A percentile compares a stretch with the other conserved stretches of the same genome.
These are phyloP conservation scores for Oscheius sp. DNA, from an alignment of 1,140 invertebrate genomes.

Conservation along the genomic window DNA sequence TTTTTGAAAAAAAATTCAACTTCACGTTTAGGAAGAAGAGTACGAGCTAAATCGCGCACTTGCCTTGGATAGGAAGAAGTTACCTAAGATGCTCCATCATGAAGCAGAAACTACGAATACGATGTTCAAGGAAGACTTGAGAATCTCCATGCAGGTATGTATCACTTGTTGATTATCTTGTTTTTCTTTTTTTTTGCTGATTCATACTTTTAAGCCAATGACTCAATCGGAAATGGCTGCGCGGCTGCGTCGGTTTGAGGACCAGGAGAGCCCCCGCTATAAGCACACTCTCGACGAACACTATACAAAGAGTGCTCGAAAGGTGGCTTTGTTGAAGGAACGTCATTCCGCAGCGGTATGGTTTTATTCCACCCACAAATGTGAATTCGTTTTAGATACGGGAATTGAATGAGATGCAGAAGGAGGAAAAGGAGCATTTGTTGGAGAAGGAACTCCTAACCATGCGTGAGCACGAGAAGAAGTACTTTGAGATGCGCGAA, in stretches of 20 bases:
- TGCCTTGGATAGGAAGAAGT: conserved; percentile 78
- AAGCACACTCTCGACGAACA: conserved; percentile 70
- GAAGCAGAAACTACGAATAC: conserved; percentile 91
- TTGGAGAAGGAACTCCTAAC: conserved; percentile 29
- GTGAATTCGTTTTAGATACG: conserved; percentile 60
- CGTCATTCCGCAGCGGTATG: conserved; percentile 76
- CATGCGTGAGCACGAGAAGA: conserved; percentile 30
- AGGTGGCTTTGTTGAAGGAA: conserved; percentile 85
- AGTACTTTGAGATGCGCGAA: conserved; percentile 26
- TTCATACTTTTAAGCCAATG: neutral
- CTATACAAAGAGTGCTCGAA: conserved; percentile 85
- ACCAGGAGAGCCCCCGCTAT: conserved; percentile 86
- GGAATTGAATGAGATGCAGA: conserved; percentile 67
- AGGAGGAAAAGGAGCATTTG: conserved; percentile 28
- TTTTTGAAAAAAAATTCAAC: too few relatives aligned
- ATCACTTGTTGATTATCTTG: too few relatives aligned
- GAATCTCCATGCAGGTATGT: conserved; percentile 51
- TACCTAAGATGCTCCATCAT: conserved; percentile 85
- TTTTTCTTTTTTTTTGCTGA: neutral
- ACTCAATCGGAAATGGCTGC: conserved; percentile 49
- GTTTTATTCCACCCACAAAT: neutral
- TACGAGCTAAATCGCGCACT: conserved; percentile 89
- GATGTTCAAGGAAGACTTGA: conserved; percentile 79
- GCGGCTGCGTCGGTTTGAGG: conserved; percentile 75
- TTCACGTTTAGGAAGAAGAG: too few relatives aligned